Conservation (phyloP, 2,888 invertebrate genomes). For the Apamea anceps region DNA sequence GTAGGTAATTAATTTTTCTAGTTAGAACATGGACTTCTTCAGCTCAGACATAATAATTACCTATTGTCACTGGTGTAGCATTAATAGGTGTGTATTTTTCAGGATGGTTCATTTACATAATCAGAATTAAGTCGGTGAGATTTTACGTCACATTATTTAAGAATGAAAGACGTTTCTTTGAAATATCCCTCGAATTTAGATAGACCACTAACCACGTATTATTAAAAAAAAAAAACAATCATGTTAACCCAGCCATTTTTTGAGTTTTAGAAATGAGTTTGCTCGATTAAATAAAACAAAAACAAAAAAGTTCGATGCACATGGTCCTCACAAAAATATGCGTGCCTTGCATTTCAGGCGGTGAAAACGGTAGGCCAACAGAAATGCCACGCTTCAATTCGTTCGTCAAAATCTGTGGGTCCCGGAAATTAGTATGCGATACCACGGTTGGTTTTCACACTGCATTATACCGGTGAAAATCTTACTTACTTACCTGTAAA, state of each 20-base stretch:
- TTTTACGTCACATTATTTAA: not conserved
- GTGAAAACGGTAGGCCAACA: not conserved
- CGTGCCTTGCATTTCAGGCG: not conserved
- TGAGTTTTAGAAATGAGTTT: rapidly evolving
- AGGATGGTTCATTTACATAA: not conserved
- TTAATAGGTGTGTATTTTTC: not conserved
- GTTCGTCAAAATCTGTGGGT: not conserved
- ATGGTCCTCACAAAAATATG: not conserved
- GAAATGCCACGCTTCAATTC: not conserved
- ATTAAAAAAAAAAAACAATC: not conserved
- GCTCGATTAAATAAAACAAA: not conserved
- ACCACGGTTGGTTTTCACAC: no score
- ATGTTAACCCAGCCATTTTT: not conserved
- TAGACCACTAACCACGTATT: not conserved
- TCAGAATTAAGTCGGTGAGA: not conserved
- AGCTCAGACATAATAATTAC: not conserved
- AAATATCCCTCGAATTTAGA: not conserved
- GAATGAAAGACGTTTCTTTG: not conserved
- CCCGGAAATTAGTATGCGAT: not conserved
- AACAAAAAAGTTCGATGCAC: not conserved
- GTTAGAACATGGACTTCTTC: not conserved
- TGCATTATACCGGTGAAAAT: not conserved
- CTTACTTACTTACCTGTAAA: not conserved
- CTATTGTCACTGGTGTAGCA: not conserved
- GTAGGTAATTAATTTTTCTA: not conserved